Evolutionary conservation across 2,113 vertebrate species (phyloP).

Genomic region (Oreocharis arfaki): DNA sequence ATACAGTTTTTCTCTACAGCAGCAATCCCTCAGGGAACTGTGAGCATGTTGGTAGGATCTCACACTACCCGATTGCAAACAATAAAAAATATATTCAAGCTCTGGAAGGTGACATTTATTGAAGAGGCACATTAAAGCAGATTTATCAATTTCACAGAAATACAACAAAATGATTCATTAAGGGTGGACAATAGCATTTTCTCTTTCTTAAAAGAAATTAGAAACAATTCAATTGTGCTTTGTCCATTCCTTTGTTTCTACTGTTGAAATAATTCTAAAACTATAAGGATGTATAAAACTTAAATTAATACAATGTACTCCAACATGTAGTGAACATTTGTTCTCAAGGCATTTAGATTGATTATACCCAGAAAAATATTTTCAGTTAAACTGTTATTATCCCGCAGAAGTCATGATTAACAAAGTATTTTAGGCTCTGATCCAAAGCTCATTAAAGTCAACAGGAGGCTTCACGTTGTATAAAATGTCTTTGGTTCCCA

Average conservation of each 20-base stretch:
- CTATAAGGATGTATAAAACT: not conserved
- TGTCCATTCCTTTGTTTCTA: not conserved
- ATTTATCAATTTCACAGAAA: conserved; percentile 20
- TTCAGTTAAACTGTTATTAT: not conserved
- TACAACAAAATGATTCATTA: not conserved
- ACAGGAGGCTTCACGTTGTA: not conserved
- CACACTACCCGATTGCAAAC: not conserved
- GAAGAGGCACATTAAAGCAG: conserved; percentile 9
- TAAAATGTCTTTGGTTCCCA: not conserved
- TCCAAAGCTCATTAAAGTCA: not conserved
- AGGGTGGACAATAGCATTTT: not conserved
- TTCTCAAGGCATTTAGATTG: not conserved
- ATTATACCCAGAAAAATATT: not conserved
- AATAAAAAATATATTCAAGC: not conserved
- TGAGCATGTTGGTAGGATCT: not conserved
- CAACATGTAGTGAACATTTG: not conserved
- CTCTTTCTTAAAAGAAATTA: not conserved
- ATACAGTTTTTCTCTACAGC: not conserved
- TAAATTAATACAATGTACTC: not conserved
- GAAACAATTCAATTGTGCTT: not conserved
- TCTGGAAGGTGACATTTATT: not conserved
- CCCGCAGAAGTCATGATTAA: not conserved
- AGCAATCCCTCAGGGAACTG: not conserved
- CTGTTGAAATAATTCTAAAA: not conserved
- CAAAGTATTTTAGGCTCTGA: not conserved